These are phyloP conservation scores for Latrodectus geometricus DNA, from an alignment of 1,140 invertebrate genomes.

Conservation along the genomic window DNA sequence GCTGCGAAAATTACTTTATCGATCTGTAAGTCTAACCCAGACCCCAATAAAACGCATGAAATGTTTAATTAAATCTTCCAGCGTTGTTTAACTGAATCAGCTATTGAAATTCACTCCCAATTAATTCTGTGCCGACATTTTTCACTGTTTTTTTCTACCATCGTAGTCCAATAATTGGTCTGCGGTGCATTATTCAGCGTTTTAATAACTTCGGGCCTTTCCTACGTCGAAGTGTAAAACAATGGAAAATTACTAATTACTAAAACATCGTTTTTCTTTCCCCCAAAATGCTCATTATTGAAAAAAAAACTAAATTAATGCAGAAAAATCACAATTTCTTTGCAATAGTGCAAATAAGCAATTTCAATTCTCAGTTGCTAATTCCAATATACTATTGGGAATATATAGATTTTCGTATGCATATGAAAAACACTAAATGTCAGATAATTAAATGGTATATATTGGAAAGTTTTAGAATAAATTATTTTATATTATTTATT, in stretches of 20 bases:
- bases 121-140: constrained; percentile 41
- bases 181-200: constrained; percentile 17
- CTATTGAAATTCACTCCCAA: constrained; percentile 51
- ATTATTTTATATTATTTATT: too few relatives aligned
- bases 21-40: constrained; percentile 27
- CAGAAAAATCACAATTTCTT: not conserved
- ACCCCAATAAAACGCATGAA: constrained; percentile 54
- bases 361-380: too few relatives aligned
- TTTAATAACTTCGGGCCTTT: constrained; percentile 40
- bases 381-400: too few relatives aligned
- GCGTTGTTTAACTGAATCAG: constrained; percentile 54
- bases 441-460: too few relatives aligned
- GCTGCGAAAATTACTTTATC: constrained; percentile 55
- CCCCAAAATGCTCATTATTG: not conserved
- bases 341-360: not conserved
- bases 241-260: constrained; percentile 47
- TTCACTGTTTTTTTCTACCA: constrained; percentile 22
- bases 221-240: constrained; percentile 17
- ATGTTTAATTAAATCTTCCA: constrained; percentile 51
- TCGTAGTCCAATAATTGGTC: constrained; percentile 45
- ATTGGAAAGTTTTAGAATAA: too few relatives aligned
- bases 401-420: too few relatives aligned
- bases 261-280: not conserved
- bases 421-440: too few relatives aligned
- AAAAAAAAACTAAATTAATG: not conserved